phyloP scores from a whole-genome alignment of 2,113 vertebrate genomes.

The Turdus rufiventris region DNA sequence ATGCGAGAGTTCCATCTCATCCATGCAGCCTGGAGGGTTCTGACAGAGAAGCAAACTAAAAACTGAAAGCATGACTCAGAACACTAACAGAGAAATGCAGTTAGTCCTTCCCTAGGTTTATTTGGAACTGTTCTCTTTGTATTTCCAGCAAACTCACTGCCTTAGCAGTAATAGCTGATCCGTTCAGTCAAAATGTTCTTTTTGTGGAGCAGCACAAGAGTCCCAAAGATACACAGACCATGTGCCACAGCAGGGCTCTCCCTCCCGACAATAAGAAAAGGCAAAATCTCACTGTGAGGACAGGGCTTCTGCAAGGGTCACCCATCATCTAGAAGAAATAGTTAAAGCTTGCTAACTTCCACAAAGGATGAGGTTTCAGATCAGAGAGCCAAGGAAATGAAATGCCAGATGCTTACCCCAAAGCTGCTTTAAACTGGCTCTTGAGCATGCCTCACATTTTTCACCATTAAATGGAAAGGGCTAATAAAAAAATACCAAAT shows the following conservation, averaged over 20 bases:
- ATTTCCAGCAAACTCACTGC: background rate
- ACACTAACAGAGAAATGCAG: background rate
- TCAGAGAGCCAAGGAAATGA: background rate
- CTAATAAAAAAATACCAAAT: conserved; percentile 56
- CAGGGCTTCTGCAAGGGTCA: background rate
- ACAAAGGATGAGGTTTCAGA: background rate
- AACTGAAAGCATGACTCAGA: background rate
- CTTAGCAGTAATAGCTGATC: background rate
- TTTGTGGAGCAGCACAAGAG: too few relatives aligned
- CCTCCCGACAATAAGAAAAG: background rate
- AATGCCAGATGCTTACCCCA: background rate
- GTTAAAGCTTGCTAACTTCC: background rate
- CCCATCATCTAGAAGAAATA: background rate
- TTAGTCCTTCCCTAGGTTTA: background rate
- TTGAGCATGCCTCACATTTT: conserved; percentile 24
- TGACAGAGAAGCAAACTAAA: background rate
- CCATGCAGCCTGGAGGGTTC: background rate
- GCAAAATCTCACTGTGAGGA: background rate
- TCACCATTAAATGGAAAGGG: conserved; percentile 49
- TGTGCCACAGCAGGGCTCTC: background rate
- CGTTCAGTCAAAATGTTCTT: background rate
- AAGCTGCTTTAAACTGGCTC: background rate
- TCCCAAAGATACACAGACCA: too few relatives aligned
- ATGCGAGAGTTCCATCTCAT: background rate
- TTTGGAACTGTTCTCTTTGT: background rate